Evolutionary conservation across 2,888 invertebrate species (phyloP).

Genomic region (Sacculina carcini): DNA sequence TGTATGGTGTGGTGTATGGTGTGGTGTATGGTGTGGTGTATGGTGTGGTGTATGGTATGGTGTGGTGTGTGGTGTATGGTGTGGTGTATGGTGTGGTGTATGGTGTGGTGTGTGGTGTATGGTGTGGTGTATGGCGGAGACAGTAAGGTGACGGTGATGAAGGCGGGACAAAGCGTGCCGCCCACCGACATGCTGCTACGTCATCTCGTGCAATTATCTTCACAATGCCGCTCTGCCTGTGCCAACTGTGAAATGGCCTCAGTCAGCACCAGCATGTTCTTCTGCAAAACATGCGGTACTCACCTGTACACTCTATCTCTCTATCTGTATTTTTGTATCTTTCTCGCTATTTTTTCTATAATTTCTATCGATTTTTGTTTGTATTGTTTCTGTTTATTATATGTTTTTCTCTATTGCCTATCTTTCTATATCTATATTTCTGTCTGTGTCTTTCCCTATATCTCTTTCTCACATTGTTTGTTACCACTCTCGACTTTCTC

Average conservation of each 20-base stretch:
- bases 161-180: constrained; percentile 32
- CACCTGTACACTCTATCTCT: constrained; percentile 6
- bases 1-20: too few species aligned
- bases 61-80: too few species aligned
- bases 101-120: too few species aligned
- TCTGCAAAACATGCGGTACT: constrained; percentile 47
- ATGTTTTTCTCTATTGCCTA: constrained; percentile 8
- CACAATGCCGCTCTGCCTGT: constrained; percentile 42
- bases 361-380: constrained; percentile 8
- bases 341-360: constrained; percentile 6
- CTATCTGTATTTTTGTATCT: constrained; percentile 10
- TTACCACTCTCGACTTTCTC: too few species aligned
- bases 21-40: too few species aligned
- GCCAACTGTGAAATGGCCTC: constrained; percentile 44
- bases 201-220: constrained; percentile 39
- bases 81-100: too few species aligned
- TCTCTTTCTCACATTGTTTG: too few species aligned
- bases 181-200: constrained; percentile 37
- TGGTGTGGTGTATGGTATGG: too few species aligned
- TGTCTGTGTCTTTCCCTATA: neutral
- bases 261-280: constrained; percentile 41
- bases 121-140: too few species aligned
- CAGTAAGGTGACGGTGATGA: constrained; percentile 32
- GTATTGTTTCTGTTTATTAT: constrained; percentile 6
- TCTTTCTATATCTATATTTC: constrained; percentile 2